These are phyloP conservation scores for Contarinia nasturtii DNA, from an alignment of 1,140 invertebrate genomes.

Conservation along the genomic window DNA sequence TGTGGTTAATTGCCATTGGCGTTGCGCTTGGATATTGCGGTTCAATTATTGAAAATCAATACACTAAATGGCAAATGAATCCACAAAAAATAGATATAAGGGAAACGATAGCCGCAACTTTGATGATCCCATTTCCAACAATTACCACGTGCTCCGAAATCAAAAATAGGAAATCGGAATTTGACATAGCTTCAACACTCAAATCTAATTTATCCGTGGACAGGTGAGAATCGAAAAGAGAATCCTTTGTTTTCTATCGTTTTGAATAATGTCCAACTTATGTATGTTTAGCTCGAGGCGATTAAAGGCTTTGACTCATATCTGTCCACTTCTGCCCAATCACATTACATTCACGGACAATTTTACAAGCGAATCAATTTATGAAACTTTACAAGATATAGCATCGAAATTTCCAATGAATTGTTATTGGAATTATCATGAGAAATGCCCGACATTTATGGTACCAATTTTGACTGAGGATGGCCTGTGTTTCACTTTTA, in stretches of 20 bases:
- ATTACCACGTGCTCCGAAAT: slow-evolving; percentile 39
- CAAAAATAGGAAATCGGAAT: slow-evolving; percentile 23
- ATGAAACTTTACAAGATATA: neutral
- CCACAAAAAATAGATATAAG: slow-evolving; percentile 42
- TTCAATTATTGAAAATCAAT: slow-evolving; percentile 21
- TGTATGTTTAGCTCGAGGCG: too few species aligned
- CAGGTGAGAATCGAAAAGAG: too few species aligned
- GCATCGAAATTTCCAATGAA: neutral
- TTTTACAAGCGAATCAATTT: too few species aligned
- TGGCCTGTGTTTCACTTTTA: neutral
- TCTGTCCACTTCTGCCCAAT: too few species aligned
- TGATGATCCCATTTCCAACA: slow-evolving; percentile 41
- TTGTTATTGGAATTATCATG: too few species aligned
- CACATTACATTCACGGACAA: too few species aligned
- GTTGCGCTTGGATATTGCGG: neutral
- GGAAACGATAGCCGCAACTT: slow-evolving; percentile 25
- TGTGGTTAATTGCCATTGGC: neutral
- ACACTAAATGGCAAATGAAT: slow-evolving; percentile 37
- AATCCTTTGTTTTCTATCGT: too few species aligned
- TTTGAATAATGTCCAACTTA: too few species aligned
- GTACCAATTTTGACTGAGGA: neutral
- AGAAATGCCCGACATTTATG: too few species aligned
- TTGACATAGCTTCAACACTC: too few species aligned
- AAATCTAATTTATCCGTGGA: neutral
- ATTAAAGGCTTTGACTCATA: too few species aligned